Evolutionary conservation across 2,797 vertebrate genomes (phyloP), one percentile per base, ranked within the genome.

Genomic region (Cryptoprocta ferox): DNA sequence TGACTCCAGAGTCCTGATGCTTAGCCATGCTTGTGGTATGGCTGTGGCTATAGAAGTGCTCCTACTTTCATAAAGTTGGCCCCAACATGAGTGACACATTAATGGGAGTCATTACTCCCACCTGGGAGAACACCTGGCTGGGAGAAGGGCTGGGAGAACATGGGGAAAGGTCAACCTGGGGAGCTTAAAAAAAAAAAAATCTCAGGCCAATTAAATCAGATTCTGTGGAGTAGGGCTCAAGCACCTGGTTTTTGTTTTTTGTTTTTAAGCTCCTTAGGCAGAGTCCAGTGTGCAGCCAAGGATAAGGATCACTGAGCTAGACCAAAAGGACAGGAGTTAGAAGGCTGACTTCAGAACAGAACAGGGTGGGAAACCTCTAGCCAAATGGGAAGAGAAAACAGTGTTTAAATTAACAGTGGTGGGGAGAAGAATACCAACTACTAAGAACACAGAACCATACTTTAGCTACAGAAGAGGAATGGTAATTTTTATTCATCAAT

Each of bases 281-380:
- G 16, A 91, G 56, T 80, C 30, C 39, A 81, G 35, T 30, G 39
- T 79, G 13, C 16, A 82, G 45, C 1, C 39, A 26, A 94, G 65
- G 73, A 26, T 73, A 50, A 83, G 45, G 65, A 65, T 68, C 66
- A 78, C 12, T 32, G 70, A 86, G 32, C 10, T 28, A 88, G 30
- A 91, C 35, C 66, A 45, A 76, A 87, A 86, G 32, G 15, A 85
- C 30, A 71, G 48, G 61, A 39, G n/a, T 88, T 10, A 32, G 75
- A 96, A 95, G 59, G 56, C 85, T 63, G 80, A 71, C 11, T 80
- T 81, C 59, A 97, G 88, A 87, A 80, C 4, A 82, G 35, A 30
- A 85, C 6, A 11, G 35, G 56, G 4, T 75, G n/a, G n/a, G 61
- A 89, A 71, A 78, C 75, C 71, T 91, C n/a, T 68, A 48, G 59